Base-by-base conservation (phyloP, 2,113 vertebrate genomes). In the Dicentrarchus labrax region DNA sequence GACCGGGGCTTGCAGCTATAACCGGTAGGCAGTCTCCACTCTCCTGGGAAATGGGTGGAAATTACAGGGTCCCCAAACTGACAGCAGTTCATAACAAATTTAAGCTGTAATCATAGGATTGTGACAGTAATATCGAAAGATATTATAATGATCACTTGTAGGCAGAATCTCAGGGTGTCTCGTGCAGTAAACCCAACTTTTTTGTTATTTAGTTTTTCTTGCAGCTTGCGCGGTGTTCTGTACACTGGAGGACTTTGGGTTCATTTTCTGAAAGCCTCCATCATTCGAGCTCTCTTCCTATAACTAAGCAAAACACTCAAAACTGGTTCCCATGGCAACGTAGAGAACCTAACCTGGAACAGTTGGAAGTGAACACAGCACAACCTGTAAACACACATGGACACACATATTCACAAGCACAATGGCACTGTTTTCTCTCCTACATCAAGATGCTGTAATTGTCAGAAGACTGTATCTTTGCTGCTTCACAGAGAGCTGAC, bases 291-390 rank as follows among this genome's bases (percentile, higher is more conserved):
- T 78, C 84, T 77, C 56, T 80, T 85, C 84, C 83, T 84, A 80
- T 91, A 89, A 87, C 87, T 85, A 86, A 80, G 81, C 47, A 90
- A 85, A 92, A 86, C 86, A 84, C 89, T 91, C 80, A 83, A 80
- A 89, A 88, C 53, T 17, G 88, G 93, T 94, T 93, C 64, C 94
- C 90, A 80, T 81, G 74, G 89, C 86, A 93, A 94, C 86, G 3
- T 10, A 45, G 39, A 69, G 77, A 89, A 83, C 50, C 79, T 82
- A 87, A 91, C 87, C 89, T 85, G 79, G 76, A 85, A 89, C 80
- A 78, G 76, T 78, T 64, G 72, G 82, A 85, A 70, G 39, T 80
- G 86, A 91, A 89, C 76, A 65, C 72, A 85, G 72, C 21, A 19
- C 39, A 59, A 88, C 88, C 88, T 70, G 90, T 84, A 89, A 87